Evolutionary conservation across 2,113 vertebrate species (phyloP).

Genomic region (Xiphophorus maculatus): DNA sequence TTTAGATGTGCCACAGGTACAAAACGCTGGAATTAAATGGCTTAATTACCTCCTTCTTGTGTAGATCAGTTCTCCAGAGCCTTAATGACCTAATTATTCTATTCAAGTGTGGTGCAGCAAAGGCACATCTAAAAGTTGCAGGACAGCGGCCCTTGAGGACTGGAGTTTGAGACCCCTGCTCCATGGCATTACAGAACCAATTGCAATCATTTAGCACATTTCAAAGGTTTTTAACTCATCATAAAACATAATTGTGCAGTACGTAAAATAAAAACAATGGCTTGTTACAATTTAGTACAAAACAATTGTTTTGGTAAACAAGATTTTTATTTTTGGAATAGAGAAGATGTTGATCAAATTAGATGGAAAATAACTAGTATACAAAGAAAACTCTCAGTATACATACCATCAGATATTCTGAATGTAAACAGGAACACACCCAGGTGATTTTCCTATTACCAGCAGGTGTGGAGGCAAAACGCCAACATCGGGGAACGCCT

Average conservation of each 20-base stretch:
- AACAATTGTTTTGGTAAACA: background rate
- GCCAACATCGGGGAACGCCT: background rate
- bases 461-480: constrained; percentile 1
- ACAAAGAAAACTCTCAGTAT: background rate
- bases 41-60: too few species aligned
- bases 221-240: background rate
- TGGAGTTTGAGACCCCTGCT: background rate
- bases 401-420: background rate
- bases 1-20: too few species aligned
- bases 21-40: too few species aligned
- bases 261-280: background rate
- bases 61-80: too few species aligned
- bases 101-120: too few species aligned
- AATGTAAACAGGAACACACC: background rate
- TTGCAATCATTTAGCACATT: background rate
- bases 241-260: background rate
- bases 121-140: too few species aligned
- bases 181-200: background rate
- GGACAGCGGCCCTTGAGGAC: too few species aligned
- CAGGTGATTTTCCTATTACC: constrained; percentile 10
- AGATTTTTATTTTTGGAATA: background rate
- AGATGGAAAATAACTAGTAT: background rate
- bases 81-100: too few species aligned
- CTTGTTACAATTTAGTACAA: background rate
- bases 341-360: background rate